A percentile compares a stretch with the other conserved stretches of the same genome.
Evolutionary conservation across 2,888 invertebrate genomes (phyloP).

Genomic region (Conops quadrifasciatus): DNA sequence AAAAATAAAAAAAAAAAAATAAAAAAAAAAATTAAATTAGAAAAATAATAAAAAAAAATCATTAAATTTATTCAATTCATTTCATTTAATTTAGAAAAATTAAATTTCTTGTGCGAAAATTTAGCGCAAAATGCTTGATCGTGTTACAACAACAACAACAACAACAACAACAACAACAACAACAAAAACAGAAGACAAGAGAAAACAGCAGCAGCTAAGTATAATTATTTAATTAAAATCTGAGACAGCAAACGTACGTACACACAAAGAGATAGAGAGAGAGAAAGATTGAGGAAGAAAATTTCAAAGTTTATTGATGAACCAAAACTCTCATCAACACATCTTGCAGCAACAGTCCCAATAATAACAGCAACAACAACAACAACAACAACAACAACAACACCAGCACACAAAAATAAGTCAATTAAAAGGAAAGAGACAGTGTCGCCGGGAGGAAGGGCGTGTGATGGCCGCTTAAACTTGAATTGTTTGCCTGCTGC

Average conservation of each 20-base stretch:
- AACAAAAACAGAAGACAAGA: conserved; percentile 24
- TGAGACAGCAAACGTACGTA: not conserved
- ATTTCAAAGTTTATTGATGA: not conserved
- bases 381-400: not conserved
- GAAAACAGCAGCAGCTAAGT: not conserved
- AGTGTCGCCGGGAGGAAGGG: too few relatives aligned
- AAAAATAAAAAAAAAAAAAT: too few relatives aligned
- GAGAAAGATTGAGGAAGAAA: not conserved
- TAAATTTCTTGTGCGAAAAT: too few relatives aligned
- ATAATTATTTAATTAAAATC: not conserved
- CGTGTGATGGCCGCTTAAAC: not conserved
- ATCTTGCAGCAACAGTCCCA: not conserved
- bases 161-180: conserved; percentile 29
- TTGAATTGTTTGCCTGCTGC: conserved; percentile 2
- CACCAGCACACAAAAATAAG: not conserved
- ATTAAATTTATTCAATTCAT: too few relatives aligned
- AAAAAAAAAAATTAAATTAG: too few relatives aligned
- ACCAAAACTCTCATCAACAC: not conserved
- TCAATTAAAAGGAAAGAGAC: not conserved
- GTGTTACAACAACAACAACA: conserved; percentile 19
- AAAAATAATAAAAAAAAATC: too few relatives aligned
- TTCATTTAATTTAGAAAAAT: too few relatives aligned
- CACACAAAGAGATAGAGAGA: not conserved
- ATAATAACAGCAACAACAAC: not conserved
- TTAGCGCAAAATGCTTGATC: too few relatives aligned